phyloP scores from a whole-genome alignment of 1,140 invertebrate species.

The Pseudachorutes palmiensis region DNA sequence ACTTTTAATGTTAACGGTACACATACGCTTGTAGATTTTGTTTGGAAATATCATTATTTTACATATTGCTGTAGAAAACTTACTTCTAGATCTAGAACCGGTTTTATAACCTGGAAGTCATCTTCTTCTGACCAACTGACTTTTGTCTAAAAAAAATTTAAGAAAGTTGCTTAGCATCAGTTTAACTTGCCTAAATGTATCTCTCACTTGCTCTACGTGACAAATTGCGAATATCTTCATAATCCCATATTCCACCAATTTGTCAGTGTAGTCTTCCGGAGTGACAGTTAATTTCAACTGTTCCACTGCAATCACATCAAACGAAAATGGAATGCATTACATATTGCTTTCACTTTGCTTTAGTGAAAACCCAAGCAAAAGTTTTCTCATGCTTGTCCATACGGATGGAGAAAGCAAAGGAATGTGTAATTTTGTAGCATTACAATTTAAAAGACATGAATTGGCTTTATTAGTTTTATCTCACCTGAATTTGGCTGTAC shows the following conservation, averaged over 20 bases:
- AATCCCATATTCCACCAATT: constrained; percentile 64
- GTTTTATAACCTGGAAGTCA: constrained; percentile 63
- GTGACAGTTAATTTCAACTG: constrained; percentile 51
- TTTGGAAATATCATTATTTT: too few species aligned
- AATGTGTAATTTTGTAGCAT: neutral
- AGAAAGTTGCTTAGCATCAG: neutral
- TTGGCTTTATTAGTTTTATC: constrained; percentile 19
- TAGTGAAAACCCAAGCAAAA: neutral
- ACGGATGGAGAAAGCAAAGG: neutral
- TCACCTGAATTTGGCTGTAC: constrained; percentile 53
- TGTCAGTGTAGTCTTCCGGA: constrained; percentile 58
- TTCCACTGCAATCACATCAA: constrained; percentile 47
- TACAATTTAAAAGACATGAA: neutral
- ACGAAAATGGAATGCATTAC: constrained; percentile 3
- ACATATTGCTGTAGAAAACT: neutral
- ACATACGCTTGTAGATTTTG: neutral
- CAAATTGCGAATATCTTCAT: constrained; percentile 64
- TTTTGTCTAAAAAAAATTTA: constrained; percentile 45
- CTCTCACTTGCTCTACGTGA: constrained; percentile 51
- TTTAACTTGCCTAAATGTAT: neutral
- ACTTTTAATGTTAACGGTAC: neutral
- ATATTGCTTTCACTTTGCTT: neutral
- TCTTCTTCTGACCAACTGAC: constrained; percentile 67
- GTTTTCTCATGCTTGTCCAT: neutral
- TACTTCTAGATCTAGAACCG: constrained; percentile 40